Percentiles rank a stretch among this genome's conserved stretches.
Evolutionary conservation across 1,140 invertebrate species (phyloP).

Genomic region (Sweltsa coloradensis): DNA sequence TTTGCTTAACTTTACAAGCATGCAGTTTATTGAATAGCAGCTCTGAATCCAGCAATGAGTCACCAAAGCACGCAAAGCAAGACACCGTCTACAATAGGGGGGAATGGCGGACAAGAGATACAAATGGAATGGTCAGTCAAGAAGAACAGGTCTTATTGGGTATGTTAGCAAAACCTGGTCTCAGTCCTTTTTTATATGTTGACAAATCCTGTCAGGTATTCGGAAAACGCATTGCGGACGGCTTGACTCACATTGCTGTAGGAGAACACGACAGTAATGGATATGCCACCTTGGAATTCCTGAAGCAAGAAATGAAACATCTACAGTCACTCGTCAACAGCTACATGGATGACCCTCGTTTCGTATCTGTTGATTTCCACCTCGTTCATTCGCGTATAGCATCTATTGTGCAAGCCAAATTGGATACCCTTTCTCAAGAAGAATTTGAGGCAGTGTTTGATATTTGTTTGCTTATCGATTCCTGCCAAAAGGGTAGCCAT

Average conservation of each 20-base stretch:
- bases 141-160: slow-evolving; percentile 14
- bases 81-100: neutral
- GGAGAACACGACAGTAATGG: slow-evolving; percentile 27
- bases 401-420: slow-evolving; percentile 31
- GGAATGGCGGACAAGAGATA: neutral
- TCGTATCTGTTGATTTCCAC: slow-evolving; percentile 43
- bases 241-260: slow-evolving; percentile 26
- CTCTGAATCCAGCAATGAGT: no score
- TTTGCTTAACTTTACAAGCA: slow-evolving; percentile 8
- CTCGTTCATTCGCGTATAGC: slow-evolving; percentile 46
- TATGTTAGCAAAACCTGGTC: slow-evolving; percentile 24
- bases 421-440: slow-evolving; percentile 5
- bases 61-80: no score
- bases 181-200: slow-evolving; percentile 42
- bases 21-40: slow-evolving; percentile 5
- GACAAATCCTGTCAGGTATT: slow-evolving; percentile 53
- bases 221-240: slow-evolving; percentile 44
- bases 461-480: slow-evolving; percentile 7
- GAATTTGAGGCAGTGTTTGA: neutral
- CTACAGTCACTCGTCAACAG: slow-evolving; percentile 48
- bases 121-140: neutral
- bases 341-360: slow-evolving; percentile 48
- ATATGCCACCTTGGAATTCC: slow-evolving; percentile 19
- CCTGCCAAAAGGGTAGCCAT: neutral
- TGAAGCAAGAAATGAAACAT: slow-evolving; percentile 49